phyloP scores from a whole-genome alignment of 2,888 invertebrate species.

The Sphinx pinastri region DNA sequence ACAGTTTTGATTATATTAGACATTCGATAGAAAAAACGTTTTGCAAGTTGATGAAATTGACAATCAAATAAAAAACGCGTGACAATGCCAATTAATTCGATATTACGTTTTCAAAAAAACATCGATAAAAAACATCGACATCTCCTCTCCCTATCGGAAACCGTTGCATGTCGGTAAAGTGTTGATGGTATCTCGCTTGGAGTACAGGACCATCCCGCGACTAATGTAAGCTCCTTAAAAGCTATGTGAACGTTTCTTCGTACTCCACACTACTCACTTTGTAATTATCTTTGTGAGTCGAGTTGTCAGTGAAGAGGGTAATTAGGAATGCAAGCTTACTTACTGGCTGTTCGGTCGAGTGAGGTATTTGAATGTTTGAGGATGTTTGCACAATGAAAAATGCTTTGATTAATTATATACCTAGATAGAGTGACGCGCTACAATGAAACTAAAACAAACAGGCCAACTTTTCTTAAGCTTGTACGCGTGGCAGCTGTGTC shows the following conservation, averaged over 20 bases:
- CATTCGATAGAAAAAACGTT: no score
- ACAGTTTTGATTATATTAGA: no score
- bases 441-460: no score
- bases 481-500: no score
- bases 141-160: conserved; percentile 47
- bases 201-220: conserved; percentile 56
- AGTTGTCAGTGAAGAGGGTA: background rate
- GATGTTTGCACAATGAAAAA: no score
- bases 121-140: conserved; percentile 33
- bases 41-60: no score
- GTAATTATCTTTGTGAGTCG: conserved; percentile 3
- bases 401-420: no score
- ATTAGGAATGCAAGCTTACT: background rate
- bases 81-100: no score
- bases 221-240: conserved; percentile 68
- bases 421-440: no score
- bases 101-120: no score
- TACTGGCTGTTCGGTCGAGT: background rate
- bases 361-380: background rate
- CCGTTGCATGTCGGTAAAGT: conserved; percentile 63
- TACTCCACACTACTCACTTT: conserved; percentile 32
- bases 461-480: no score
- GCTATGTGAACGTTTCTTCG: conserved; percentile 54
- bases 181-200: conserved; percentile 67
- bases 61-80: no score